These are phyloP conservation scores for Psilanteris sp. DNA, from an alignment of 1,140 invertebrate species.

Conservation along the genomic window DNA sequence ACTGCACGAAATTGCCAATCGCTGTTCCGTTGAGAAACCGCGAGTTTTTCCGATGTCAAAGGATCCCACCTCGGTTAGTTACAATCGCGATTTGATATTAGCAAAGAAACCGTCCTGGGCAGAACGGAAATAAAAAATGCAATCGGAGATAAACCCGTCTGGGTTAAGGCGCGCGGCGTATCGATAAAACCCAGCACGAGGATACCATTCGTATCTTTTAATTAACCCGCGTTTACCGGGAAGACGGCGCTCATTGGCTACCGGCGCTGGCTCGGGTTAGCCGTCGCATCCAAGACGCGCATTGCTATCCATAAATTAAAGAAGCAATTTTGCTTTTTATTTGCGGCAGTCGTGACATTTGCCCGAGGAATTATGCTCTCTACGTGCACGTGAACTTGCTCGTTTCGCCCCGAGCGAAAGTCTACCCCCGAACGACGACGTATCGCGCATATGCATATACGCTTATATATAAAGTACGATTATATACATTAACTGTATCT, in stretches of 20 bases:
- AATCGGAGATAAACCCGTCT: slow-evolving; percentile 6
- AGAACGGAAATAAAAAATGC: neutral
- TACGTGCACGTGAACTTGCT: slow-evolving; percentile 50
- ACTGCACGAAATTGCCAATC: neutral
- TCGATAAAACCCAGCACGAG: slow-evolving; percentile 16
- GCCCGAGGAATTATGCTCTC: slow-evolving; percentile 54
- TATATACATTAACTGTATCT: slow-evolving; percentile 56
- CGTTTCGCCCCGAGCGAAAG: slow-evolving; percentile 41
- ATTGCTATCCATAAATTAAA: slow-evolving; percentile 58
- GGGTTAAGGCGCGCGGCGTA: slow-evolving; percentile 2
- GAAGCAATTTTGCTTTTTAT: slow-evolving; percentile 59
- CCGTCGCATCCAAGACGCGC: slow-evolving; percentile 26
- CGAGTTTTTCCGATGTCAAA: no score
- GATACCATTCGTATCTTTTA: slow-evolving; percentile 35
- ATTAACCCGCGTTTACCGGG: slow-evolving; percentile 34
- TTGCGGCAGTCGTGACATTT: slow-evolving; percentile 53
- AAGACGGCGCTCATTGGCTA: slow-evolving; percentile 32
- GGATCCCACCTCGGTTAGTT: no score
- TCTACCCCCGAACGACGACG: slow-evolving; percentile 40
- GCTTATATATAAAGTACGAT: slow-evolving; percentile 57
- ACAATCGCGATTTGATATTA: neutral
- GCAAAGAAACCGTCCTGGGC: neutral
- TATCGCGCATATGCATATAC: slow-evolving; percentile 39
- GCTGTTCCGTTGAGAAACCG: neutral
- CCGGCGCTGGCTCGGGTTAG: slow-evolving; percentile 12